phyloP scores from a whole-genome alignment of 2,888 invertebrate genomes.

The Andrena fulva region DNA sequence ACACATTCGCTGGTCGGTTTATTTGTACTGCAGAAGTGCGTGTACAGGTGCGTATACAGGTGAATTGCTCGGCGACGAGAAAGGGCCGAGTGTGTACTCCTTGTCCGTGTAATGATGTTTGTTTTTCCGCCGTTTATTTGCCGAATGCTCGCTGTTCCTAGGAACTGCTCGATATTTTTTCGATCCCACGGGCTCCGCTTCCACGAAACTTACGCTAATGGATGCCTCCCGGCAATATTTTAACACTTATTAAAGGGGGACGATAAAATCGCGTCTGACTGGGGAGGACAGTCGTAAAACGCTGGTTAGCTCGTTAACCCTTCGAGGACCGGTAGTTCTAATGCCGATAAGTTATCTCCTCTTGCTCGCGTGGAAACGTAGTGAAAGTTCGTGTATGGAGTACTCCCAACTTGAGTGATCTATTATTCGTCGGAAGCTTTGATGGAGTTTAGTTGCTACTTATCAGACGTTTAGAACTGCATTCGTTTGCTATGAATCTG shows the following conservation, averaged over 20 bases:
- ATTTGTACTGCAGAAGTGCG: conserved; percentile 59
- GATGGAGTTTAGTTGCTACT: conserved; percentile 48
- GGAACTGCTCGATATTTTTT: conserved; percentile 58
- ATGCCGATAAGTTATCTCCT: conserved; percentile 27
- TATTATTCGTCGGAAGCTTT: conserved; percentile 40
- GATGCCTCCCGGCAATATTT: conserved; percentile 25
- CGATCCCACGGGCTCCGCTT: not conserved
- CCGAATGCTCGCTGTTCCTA: conserved; percentile 34
- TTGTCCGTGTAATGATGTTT: conserved; percentile 40
- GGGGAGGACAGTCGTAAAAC: conserved; percentile 23
- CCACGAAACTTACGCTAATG: conserved; percentile 42
- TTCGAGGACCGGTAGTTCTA: conserved; percentile 49
- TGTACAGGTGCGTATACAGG: conserved; percentile 58
- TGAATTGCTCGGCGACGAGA: conserved; percentile 51
- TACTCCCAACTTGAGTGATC: conserved; percentile 48
- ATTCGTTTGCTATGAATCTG: not conserved
- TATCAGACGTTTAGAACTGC: conserved; percentile 22
- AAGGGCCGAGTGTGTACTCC: conserved; percentile 30
- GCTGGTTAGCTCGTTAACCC: conserved; percentile 38
- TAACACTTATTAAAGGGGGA: conserved; percentile 13
- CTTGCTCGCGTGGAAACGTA: not conserved
- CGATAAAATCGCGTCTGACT: conserved; percentile 13
- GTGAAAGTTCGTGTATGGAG: conserved; percentile 50
- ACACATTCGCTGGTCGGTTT: conserved; percentile 58
- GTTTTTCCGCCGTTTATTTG: conserved; percentile 46